Evolutionary conservation across 1,140 invertebrate genomes (phyloP).

Genomic region (Melipona quadrifasciata): DNA sequence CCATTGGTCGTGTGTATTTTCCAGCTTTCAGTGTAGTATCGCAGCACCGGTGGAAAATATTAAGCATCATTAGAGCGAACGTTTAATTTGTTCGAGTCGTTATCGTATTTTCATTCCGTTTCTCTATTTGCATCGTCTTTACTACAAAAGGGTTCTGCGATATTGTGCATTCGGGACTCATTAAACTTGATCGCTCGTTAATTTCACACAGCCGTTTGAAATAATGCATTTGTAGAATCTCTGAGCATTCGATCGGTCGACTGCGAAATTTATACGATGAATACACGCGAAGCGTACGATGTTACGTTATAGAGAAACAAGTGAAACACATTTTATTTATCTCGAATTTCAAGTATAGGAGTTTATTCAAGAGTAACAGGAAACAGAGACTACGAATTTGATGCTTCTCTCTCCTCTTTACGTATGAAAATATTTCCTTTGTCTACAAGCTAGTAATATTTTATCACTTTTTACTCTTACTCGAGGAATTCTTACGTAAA

Average conservation of each 20-base stretch:
- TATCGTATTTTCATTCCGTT: neutral
- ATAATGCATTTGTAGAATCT: neutral
- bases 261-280: slow-evolving; percentile 17
- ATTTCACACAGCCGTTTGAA: neutral
- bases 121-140: neutral
- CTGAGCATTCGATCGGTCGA: neutral
- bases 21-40: neutral
- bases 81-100: neutral
- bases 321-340: too few species aligned
- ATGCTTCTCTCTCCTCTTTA: too few species aligned
- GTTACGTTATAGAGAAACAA: too few species aligned
- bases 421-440: too few species aligned
- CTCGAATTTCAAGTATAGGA: too few species aligned
- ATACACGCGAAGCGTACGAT: too few species aligned
- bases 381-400: too few species aligned
- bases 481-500: too few species aligned
- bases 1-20: neutral
- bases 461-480: too few species aligned
- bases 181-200: slow-evolving; percentile 14
- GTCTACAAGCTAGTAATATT: too few species aligned
- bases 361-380: too few species aligned
- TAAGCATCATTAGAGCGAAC: neutral
- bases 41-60: neutral
- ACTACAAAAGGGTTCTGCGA: neutral
- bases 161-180: slow-evolving; percentile 9